Conservation (phyloP, 2,888 invertebrate genomes). For the Drosophila bunnanda region DNA sequence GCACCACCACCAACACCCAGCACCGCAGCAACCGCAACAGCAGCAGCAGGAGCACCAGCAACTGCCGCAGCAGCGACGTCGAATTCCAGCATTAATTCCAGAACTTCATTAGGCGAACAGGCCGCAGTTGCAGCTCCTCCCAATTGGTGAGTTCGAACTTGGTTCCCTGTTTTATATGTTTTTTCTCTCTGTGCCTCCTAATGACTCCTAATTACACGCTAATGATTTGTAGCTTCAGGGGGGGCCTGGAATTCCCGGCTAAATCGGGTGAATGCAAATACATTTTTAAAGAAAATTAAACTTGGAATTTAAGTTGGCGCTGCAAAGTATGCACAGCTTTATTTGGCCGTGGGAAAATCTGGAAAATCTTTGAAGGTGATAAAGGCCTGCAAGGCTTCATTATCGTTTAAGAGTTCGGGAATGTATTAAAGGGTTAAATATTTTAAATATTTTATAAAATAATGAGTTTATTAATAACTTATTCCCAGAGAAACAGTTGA, state of each 20-base stretch:
- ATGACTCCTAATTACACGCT: conserved; percentile 60
- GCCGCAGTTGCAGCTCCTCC: conserved; percentile 23
- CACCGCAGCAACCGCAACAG: conserved; percentile 50
- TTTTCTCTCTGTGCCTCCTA: conserved; percentile 38
- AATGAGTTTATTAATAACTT: not conserved
- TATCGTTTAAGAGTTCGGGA: not conserved
- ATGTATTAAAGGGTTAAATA: not conserved
- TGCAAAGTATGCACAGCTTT: conserved; percentile 10
- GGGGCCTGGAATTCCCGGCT: conserved; percentile 3
- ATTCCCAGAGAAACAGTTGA: too few species aligned
- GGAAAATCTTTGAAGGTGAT: not conserved
- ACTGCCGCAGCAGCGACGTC: conserved; percentile 50
- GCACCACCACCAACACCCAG: conserved; percentile 34
- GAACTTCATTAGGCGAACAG: conserved; percentile 76
- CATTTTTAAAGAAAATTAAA: not conserved
- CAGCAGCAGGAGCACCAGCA: conserved; percentile 39
- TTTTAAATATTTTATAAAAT: not conserved
- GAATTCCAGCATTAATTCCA: conserved; percentile 78
- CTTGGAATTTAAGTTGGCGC: conserved; percentile 1
- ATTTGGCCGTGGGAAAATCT: not conserved
- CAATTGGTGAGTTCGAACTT: conserved; percentile 50
- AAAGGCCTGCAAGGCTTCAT: not conserved
- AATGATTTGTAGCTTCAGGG: conserved; percentile 50
- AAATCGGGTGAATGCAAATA: conserved; percentile 14
- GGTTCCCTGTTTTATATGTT: not conserved